These are phyloP conservation scores for Centropus unirufus DNA, from an alignment of 2,113 vertebrate genomes.

Conservation along the genomic window DNA sequence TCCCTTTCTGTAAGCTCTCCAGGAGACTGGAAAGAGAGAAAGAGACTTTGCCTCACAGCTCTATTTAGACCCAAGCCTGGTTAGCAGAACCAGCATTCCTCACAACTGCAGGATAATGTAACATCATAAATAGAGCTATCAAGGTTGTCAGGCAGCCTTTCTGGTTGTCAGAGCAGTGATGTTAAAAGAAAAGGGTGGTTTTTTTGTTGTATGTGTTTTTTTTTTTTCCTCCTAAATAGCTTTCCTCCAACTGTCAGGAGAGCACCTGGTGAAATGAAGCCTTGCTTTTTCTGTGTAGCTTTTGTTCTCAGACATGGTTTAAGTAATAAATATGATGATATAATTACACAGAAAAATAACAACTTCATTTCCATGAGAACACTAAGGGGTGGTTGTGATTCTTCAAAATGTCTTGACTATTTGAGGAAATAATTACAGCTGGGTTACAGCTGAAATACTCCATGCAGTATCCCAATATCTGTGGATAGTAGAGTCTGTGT, in stretches of 20 bases:
- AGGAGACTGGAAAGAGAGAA: slow-evolving; percentile 15
- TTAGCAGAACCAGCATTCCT: slow-evolving; percentile 58
- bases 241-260: slow-evolving; percentile 59
- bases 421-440: slow-evolving; percentile 61
- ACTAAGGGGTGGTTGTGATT: slow-evolving; percentile 30
- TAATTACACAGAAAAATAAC: slow-evolving; percentile 69
- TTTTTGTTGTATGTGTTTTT: not conserved
- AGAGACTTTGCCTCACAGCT: slow-evolving; percentile 21
- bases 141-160: slow-evolving; percentile 70
- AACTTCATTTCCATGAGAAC: slow-evolving; percentile 62
- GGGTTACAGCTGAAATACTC: slow-evolving; percentile 24
- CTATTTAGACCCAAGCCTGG: slow-evolving; percentile 51
- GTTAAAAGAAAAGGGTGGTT: slow-evolving; percentile 39
- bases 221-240: slow-evolving; percentile 1
- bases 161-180: slow-evolving; percentile 69
- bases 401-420: slow-evolving; percentile 49
- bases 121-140: slow-evolving; percentile 73
- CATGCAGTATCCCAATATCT: not conserved
- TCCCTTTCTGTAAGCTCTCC: not conserved
- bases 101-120: slow-evolving; percentile 64
- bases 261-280: slow-evolving; percentile 65
- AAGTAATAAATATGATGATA: slow-evolving; percentile 73
- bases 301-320: slow-evolving; percentile 54
- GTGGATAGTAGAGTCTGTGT: not conserved
- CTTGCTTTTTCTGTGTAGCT: slow-evolving; percentile 30